Percentiles rank a stretch among this genome's conserved stretches.
These are phyloP conservation scores for Delphinus delphis DNA, from an alignment of 2,113 vertebrate species.

Conservation along the genomic window DNA sequence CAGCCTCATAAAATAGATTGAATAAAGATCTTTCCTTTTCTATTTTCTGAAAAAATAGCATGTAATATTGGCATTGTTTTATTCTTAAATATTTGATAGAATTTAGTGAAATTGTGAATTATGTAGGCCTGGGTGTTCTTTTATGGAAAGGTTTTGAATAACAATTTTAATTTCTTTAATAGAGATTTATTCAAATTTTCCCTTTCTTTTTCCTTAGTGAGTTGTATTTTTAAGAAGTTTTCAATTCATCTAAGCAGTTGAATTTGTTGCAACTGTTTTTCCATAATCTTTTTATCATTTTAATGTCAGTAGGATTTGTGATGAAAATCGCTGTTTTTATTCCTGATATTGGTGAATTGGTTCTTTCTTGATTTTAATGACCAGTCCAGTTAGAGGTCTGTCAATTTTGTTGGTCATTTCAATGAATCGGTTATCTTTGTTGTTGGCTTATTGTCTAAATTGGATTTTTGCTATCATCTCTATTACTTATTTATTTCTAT, in stretches of 20 bases:
- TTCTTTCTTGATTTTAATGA: not conserved
- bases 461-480: not conserved
- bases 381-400: not conserved
- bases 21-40: not conserved
- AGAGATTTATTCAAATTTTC: not conserved
- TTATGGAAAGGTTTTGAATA: not conserved
- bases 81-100: not conserved
- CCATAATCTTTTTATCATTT: not conserved
- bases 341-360: not conserved
- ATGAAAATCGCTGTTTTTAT: not conserved
- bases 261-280: not conserved
- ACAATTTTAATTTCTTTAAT: not conserved
- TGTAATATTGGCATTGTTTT: not conserved
- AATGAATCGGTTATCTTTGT: not conserved
- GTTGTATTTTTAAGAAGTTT: not conserved
- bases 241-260: not conserved
- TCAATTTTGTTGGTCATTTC: not conserved
- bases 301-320: not conserved
- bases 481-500: not conserved
- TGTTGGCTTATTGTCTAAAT: not conserved
- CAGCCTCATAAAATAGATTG: not conserved
- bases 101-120: not conserved
- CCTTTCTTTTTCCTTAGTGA: not conserved
- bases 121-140: not conserved
- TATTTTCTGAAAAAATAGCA: not conserved